Percentiles rank a stretch among this genome's conserved stretches.
Evolutionary conservation across 2,113 vertebrate genomes (phyloP).

Genomic region (Crotalus viridis): DNA sequence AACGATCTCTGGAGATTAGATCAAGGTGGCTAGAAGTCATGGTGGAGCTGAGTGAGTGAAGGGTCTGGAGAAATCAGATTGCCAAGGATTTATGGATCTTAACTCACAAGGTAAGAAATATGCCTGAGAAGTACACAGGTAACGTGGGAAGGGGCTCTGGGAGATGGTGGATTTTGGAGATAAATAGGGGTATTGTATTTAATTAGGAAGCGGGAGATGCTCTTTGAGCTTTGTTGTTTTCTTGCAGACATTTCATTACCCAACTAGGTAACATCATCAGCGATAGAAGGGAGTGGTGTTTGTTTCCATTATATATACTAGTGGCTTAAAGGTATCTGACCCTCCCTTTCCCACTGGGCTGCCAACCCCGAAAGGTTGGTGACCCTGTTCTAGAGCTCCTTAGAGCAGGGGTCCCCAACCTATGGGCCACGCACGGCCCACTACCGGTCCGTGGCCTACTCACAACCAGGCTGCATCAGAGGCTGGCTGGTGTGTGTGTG

Average conservation of each 20-base stretch:
- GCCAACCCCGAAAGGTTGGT: too few species aligned
- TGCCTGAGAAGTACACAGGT: not conserved
- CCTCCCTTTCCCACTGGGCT: too few species aligned
- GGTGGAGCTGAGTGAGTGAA: not conserved
- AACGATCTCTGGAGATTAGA: not conserved
- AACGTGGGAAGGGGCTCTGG: not conserved
- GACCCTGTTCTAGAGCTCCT: too few species aligned
- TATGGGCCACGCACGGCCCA: too few species aligned
- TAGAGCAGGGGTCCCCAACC: too few species aligned
- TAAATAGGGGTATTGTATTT: not conserved
- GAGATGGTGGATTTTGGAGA: not conserved
- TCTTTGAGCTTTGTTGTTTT: not conserved
- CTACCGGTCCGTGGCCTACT: too few species aligned
- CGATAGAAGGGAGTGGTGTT: not conserved
- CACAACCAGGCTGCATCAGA: too few species aligned
- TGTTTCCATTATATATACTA: not conserved
- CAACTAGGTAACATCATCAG: not conserved
- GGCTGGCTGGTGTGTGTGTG: too few species aligned
- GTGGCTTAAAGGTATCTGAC: not conserved
- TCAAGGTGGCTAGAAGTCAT: not conserved
- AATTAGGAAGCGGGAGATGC: not conserved
- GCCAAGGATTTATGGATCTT: not conserved
- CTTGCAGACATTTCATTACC: not conserved
- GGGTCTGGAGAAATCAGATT: not conserved
- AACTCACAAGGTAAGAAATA: not conserved